Percentiles rank a stretch among this genome's conserved stretches.
Conservation (phyloP, 2,888 invertebrate species). For the Mesoligia furuncula region DNA sequence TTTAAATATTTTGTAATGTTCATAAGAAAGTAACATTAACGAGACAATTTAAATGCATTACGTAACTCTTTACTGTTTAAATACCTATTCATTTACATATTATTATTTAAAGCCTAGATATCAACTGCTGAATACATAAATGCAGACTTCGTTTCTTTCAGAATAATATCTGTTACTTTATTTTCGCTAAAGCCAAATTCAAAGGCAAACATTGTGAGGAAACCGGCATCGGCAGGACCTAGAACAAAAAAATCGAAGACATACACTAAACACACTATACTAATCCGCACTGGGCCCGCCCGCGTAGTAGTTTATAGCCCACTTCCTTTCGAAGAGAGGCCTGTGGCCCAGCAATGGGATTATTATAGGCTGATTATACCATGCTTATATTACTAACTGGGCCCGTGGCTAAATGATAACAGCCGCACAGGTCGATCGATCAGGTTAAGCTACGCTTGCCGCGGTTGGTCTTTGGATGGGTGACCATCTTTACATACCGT, state of each 20-base stretch:
- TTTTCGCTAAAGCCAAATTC: background rate
- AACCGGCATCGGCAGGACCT: background rate
- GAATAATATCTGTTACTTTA: background rate
- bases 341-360: background rate
- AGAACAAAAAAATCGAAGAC: background rate
- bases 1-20: constrained; percentile 40
- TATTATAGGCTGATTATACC: background rate
- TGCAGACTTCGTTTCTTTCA: background rate
- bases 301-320: background rate
- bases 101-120: background rate
- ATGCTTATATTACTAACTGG: too few species aligned
- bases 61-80: constrained; percentile 22
- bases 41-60: constrained; percentile 33
- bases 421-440: too few species aligned
- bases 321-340: background rate
- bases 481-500: too few species aligned
- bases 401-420: too few species aligned
- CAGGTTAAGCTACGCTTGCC: too few species aligned
- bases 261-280: background rate
- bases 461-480: too few species aligned
- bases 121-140: background rate
- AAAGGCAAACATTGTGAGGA: background rate
- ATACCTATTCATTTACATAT: constrained; percentile 1
- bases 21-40: constrained; percentile 35
- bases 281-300: background rate